phyloP scores from a whole-genome alignment of 2,797 vertebrate genomes.

The Petrocephalus sullivani region DNA sequence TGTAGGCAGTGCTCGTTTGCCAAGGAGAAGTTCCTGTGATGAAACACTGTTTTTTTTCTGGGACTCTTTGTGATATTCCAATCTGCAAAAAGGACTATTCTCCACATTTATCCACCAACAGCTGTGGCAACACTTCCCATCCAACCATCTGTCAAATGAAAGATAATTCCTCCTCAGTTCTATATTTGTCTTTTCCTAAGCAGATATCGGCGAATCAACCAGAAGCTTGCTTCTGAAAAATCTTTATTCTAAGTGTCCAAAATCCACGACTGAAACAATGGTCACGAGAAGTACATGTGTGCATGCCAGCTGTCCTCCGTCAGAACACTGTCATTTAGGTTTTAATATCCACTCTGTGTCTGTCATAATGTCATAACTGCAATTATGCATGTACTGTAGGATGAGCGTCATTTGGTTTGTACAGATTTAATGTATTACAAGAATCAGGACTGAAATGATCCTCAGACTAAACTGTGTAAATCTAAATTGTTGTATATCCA shows the following conservation, averaged over 20 bases:
- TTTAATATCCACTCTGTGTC: not conserved
- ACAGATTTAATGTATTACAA: not conserved
- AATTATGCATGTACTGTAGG: not conserved
- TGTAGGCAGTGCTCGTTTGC: not conserved
- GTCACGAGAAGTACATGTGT: not conserved
- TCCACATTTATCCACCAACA: not conserved
- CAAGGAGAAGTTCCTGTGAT: not conserved
- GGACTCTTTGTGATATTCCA: not conserved
- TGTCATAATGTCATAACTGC: not conserved
- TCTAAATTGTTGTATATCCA: not conserved
- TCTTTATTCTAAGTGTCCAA: not conserved
- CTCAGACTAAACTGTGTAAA: not conserved
- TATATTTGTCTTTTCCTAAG: not conserved
- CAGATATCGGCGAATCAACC: not conserved
- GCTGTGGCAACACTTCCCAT: not conserved
- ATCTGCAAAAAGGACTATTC: not conserved
- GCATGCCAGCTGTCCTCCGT: not conserved
- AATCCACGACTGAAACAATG: not conserved
- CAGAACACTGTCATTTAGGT: not conserved
- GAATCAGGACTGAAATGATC: not conserved
- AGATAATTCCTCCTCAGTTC: not conserved
- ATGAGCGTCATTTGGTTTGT: not conserved
- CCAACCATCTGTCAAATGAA: not conserved
- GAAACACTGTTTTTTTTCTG: not conserved
- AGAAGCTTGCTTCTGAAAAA: conserved; percentile 2